Evolutionary conservation across 2,797 vertebrate species (phyloP), one percentile per base, ranked within the genome.

Genomic region (Picus viridis): DNA sequence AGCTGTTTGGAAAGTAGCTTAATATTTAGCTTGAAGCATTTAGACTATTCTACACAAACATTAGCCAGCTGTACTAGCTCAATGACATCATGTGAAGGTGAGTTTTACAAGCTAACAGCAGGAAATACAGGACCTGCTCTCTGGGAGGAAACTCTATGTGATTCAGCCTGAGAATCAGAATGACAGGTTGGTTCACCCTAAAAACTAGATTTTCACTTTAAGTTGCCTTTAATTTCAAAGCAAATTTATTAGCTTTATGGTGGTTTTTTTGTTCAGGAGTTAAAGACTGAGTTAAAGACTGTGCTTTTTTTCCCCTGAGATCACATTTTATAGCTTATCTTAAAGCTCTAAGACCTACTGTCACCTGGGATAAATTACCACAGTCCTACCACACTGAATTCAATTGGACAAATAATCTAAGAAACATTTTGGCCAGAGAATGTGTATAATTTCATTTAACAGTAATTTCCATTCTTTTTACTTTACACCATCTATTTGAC

Each of bases 291-390:
- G 39, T 39, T 39, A 39, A 39, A 39, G 39, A 39, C 39, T 39
- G 39, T 39, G 39, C 39, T 39, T 80, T 18, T 74, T 92, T 71
- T 86, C 58, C n/a, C 62, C 34, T 87, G 79, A 92, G 89, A 81
- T 73, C 11, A 63, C 30, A 69, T 81, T 67, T 49, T 5, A 16
- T 5, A 45, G 20, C 57, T 93, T 87, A 89, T 69, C 64, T 92
- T 78, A 72, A 69, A 91, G 43, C 29, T 75, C 16, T 54, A 70
- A 78, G 47, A 57, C 22, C n/a, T 85, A 27, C 62, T 63, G 39
- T 67, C 79, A 94, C 23, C 41, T 78, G 43, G 70, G 67, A 88
- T 81, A 69, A 93, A 95, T 78, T 89, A 72, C 53, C 23, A 85
- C 43, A 63, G 54, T 45, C 17, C n/a, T 86, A 63, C 39, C 17